Percentiles rank a stretch among this genome's conserved stretches.
Conservation (phyloP, 2,888 invertebrate genomes). For the Latrodectus elegans region DNA sequence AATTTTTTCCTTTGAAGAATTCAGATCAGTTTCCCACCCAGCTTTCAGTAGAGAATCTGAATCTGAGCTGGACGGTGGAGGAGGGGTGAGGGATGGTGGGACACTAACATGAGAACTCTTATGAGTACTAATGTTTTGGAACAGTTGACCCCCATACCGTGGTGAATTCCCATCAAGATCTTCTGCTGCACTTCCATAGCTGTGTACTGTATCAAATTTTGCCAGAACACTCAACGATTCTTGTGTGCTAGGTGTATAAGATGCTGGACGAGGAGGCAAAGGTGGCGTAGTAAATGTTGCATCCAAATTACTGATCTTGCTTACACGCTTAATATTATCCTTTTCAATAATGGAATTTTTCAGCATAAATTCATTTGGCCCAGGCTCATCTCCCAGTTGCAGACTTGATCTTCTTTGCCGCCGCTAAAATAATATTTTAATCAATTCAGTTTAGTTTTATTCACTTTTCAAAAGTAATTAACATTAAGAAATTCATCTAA, state of each 20-base stretch:
- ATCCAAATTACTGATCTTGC: slow-evolving; percentile 89
- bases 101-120: slow-evolving; percentile 71
- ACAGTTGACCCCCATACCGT: slow-evolving; percentile 72
- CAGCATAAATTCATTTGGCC: slow-evolving; percentile 73
- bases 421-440: slow-evolving; percentile 12
- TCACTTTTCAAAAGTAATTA: background rate
- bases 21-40: slow-evolving; percentile 74
- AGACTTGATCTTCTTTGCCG: slow-evolving; percentile 53
- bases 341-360: slow-evolving; percentile 72
- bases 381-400: slow-evolving; percentile 62
- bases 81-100: slow-evolving; percentile 75
- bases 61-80: slow-evolving; percentile 78
- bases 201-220: slow-evolving; percentile 91
- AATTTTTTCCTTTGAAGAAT: slow-evolving; percentile 69
- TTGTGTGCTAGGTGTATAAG: slow-evolving; percentile 84
- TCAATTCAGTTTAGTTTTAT: background rate
- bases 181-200: slow-evolving; percentile 95
- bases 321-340: slow-evolving; percentile 80
- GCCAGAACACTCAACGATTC: slow-evolving; percentile 78
- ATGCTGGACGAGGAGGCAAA: slow-evolving; percentile 85
- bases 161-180: slow-evolving; percentile 82
- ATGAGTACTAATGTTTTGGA: slow-evolving; percentile 74
- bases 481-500: no score
- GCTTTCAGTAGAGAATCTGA: slow-evolving; percentile 85
- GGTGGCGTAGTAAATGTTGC: slow-evolving; percentile 75